These are phyloP conservation scores for Crotalus horridus DNA, from an alignment of 2,113 vertebrate genomes.

Conservation along the genomic window DNA sequence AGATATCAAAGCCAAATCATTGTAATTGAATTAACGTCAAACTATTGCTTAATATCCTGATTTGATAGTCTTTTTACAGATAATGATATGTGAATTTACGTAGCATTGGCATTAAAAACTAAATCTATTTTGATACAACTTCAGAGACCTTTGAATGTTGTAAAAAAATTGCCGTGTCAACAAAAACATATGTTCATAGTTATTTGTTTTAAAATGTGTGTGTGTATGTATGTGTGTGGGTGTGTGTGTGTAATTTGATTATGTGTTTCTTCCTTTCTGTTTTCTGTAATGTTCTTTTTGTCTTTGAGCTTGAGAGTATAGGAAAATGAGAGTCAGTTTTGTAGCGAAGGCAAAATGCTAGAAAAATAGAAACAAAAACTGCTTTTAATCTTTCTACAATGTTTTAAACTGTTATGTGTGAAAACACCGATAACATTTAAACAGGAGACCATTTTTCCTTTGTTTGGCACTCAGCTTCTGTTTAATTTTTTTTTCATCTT, in stretches of 20 bases:
- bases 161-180: neutral
- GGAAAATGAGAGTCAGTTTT: neutral
- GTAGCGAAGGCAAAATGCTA: slow-evolving; percentile 10
- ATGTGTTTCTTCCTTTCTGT: neutral
- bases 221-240: too few relatives aligned
- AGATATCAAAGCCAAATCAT: neutral
- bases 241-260: neutral
- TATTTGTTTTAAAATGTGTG: neutral
- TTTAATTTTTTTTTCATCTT: slow-evolving; percentile 89
- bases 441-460: slow-evolving; percentile 80
- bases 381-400: slow-evolving; percentile 70
- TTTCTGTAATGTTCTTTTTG: neutral
- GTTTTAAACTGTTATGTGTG: slow-evolving; percentile 72
- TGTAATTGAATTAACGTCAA: neutral
- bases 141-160: neutral
- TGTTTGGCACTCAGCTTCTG: slow-evolving; percentile 82
- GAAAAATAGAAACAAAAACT: slow-evolving; percentile 61
- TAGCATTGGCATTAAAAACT: neutral
- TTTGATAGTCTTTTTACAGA: neutral
- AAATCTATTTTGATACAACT: neutral
- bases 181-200: neutral
- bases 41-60: neutral
- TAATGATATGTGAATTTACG: neutral
- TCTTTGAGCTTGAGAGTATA: neutral
- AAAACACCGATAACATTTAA: slow-evolving; percentile 70